A percentile compares a stretch with the other conserved stretches of the same genome.
Conservation (phyloP, 2,888 invertebrate genomes). For the Helicoverpa assulta region DNA sequence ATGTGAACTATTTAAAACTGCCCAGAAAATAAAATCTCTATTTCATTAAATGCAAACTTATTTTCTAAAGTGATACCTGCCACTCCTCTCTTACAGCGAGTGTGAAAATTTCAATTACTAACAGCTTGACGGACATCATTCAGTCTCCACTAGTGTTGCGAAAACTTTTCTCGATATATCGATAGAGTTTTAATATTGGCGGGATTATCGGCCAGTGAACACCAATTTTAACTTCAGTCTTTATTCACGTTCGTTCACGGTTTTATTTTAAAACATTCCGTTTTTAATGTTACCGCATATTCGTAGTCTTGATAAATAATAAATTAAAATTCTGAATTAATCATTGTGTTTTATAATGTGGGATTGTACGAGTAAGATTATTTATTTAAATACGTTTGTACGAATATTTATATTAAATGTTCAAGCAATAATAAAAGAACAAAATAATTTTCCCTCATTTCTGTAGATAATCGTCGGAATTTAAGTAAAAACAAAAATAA, state of each 20-base stretch:
- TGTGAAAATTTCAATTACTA: not conserved
- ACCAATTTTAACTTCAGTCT: constrained; percentile 13
- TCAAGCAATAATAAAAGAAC: no score
- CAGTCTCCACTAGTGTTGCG: not conserved
- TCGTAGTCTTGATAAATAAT: not conserved
- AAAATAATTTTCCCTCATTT: no score
- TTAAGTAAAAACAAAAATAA: not conserved
- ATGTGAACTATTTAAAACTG: no score
- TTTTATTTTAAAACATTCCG: not conserved
- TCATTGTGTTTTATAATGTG: not conserved
- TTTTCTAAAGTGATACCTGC: not conserved
- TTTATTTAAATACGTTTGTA: no score
- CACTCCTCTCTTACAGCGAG: not conserved
- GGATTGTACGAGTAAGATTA: no score
- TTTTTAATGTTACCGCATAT: not conserved
- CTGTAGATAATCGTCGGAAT: no score
- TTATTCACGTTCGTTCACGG: constrained; percentile 4
- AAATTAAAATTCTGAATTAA: not conserved
- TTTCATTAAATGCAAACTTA: not conserved
- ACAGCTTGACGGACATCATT: not conserved
- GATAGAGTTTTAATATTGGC: constrained; percentile 10
- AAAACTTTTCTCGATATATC: constrained; percentile 1
- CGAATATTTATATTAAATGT: no score
- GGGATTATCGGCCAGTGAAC: constrained; percentile 8
- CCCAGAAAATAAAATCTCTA: no score